Percentiles rank a stretch among this genome's conserved stretches.
These are phyloP conservation scores for Nezara viridula DNA, from an alignment of 2,888 invertebrate genomes.

Conservation along the genomic window DNA sequence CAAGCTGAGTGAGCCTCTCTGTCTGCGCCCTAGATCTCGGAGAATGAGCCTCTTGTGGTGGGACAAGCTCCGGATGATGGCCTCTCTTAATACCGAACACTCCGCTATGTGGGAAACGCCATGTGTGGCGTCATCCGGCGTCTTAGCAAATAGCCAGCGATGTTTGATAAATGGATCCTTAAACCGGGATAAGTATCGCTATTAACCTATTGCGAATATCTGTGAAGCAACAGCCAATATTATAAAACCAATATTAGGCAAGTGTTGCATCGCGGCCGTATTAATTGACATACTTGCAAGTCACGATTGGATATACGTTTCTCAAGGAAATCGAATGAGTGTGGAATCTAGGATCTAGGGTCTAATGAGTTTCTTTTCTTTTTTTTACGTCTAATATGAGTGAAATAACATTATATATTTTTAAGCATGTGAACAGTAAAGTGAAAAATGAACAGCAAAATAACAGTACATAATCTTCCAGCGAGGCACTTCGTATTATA, in stretches of 20 bases:
- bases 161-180: slow-evolving; percentile 1
- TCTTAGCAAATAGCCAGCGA: neutral
- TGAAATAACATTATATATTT: too few species aligned
- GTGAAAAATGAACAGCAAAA: too few species aligned
- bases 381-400: too few species aligned
- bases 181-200: slow-evolving; percentile 11
- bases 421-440: too few species aligned
- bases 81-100: neutral
- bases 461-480: too few species aligned
- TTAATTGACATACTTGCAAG: slow-evolving; percentile 33
- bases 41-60: slow-evolving; percentile 23
- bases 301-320: neutral
- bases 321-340: neutral
- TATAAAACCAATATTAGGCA: slow-evolving; percentile 4
- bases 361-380: neutral
- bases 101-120: neutral
- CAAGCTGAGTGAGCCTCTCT: neutral
- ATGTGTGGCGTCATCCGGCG: neutral
- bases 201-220: slow-evolving; percentile 13
- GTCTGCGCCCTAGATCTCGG: neutral
- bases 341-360: neutral
- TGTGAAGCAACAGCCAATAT: neutral
- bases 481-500: too few species aligned
- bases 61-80: neutral
- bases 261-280: neutral